Base-by-base conservation (phyloP, 2,797 vertebrate genomes). In the Fringilla coelebs region DNA sequence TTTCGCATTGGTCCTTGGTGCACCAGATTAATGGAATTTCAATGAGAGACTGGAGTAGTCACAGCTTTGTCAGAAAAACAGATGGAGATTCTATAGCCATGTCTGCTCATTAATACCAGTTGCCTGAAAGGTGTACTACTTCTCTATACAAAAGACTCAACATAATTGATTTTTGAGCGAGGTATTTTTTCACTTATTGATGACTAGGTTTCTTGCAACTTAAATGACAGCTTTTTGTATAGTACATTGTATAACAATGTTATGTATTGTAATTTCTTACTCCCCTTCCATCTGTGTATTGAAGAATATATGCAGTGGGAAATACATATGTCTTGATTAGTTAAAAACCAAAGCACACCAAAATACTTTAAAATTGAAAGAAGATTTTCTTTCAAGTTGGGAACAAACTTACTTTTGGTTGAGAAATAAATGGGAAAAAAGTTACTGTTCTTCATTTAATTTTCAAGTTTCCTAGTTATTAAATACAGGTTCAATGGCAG, bases 11-110 rank as follows among this genome's bases (percentile, higher is more conserved):
- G 97, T 98, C 98, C 97, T 96, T 96, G 96, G 97, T 97, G 96
- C 96, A 96, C 93, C 96, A 98, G 98, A 98, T 98, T 98, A 98
- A 98, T 98, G 98, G 98, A 98, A 98, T 98, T 98, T 98, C 98
- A 98, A 98, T 98, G 98, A 98, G 97, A 95, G 97, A 95, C 97
- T 97, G 93, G 97, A 98, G 98, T 98, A 98, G 97, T 97, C 97
- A 97, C 97, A 97, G 98, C 98, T 98, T 98, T 98, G 98, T 98
- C 98, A 98, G 98, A 98, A 98, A 98, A 98, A 98, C 96, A 95
- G 97, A 98, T 98, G 98, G 98, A 96, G 97, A 98, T 98, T 98
- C 98, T 98, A 98, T 98, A 98, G 97, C 98, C 96, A 96, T 97
- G 97, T 98, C 97, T 98, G 95, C 97, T 98, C 97, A 98, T 98